Base-by-base conservation (phyloP, 2,113 vertebrate genomes). In the Sylvia atricapilla region DNA sequence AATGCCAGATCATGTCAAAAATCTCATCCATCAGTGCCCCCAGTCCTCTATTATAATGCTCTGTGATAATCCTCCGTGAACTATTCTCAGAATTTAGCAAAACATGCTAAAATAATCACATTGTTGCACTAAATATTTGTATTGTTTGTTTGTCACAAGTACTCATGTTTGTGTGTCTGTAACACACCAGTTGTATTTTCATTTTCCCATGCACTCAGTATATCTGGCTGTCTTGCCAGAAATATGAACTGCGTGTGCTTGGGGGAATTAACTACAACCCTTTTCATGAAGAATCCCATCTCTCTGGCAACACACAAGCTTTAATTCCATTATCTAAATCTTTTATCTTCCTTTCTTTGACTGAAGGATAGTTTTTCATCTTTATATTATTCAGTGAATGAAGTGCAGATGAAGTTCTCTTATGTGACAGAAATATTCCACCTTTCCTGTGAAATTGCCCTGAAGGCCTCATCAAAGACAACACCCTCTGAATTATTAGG, bases 301-400 rank as follows among this genome's bases (percentile, higher is more conserved):
- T 96, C 82, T 95, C 79, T 74, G 86, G 85, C 41, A 95, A 89
- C 66, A 50, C 64, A 73, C 31, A 89, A 74, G 63, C 86, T 92
- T 92, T 93, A 84, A 69, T 75, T 86, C 82, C 68, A 80, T 91
- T 96, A 95, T 95, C 86, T 87, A 69, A 89, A 96, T 82, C 93
- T 94, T 95, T 96, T 91, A 74, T 96, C 92, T 97, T 84, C 74
- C 46, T 64, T 84, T 83, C 93, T 97, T 93, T 96, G 85, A 95
- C 70, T 91, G 63, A 73, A 84, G 63, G 67, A 82, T 84, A 82
- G 58, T 25, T 95, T 91, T 96, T 95, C 72, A 93, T 95, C 87
- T 96, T 69, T 69, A 0, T 81, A 79, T 93, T 93, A 93, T 87
- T 91, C 77, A 74, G 33, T 70, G 86, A 95, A 92, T 79, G 80